Evolutionary conservation across 30 jellyfish, hydroid and myxozoan species (phyloP), one percentile per base, ranked within the genome.

Genomic region (Mastigias papua): DNA sequence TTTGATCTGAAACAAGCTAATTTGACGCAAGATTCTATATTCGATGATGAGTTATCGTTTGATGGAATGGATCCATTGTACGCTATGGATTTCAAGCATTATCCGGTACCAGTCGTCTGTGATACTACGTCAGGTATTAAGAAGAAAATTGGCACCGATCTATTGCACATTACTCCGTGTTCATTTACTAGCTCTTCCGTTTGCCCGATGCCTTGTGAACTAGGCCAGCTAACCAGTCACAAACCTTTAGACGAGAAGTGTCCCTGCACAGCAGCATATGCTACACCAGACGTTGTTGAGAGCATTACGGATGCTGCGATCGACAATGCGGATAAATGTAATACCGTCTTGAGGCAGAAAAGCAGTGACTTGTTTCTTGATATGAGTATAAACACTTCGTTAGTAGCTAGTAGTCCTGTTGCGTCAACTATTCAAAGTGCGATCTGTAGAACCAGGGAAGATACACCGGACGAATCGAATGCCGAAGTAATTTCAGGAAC

Each of bases 341-440:
- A 54, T 19, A 54, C 7, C 25, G 27, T 19, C 27, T 16, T 54
- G 27, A 50, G 21, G 49, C 48, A 22, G 2, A 2, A 34, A 22
- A 33, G 29, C 54, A 42, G 13, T 25, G 29, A 13, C n/a, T 73
- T 50, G 70, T 33, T 48, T 2, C 32, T 68, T 2, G 86, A 75
- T 15, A 25, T 78, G 29, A 42, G 35, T 28, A 27, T 58, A 33
- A 78, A 78, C 49, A 32, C 69, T 37, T 78, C 89, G 48, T 63
- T 78, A 32, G 29, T 78, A 3, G 89, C 89, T 17, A 78, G 89
- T 28, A 78, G 79, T 46, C 89, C 89, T 3, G 51, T 63, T 54
- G 67, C 67, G 17, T 3, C 0, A 54, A 5, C 67, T 54, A 19
- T 19, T 6, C 25, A 19, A 0, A 54, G 27, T 21, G 27, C 20